Conservation (phyloP, 2,797 vertebrate genomes). For the Gymnocypris eckloni region DNA sequence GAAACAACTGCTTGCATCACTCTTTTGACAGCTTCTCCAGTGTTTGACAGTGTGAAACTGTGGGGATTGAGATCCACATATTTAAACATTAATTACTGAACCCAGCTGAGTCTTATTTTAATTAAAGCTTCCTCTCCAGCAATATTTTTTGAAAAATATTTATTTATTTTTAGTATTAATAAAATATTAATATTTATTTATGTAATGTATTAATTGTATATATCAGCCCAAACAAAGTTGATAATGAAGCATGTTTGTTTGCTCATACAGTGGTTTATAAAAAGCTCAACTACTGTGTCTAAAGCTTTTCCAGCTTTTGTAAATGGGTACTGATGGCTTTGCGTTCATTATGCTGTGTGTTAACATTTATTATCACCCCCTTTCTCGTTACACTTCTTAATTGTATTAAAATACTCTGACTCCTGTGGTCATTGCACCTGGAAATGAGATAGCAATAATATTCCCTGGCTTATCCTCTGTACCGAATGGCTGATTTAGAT, state of each 20-base stretch:
- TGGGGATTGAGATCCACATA: neutral
- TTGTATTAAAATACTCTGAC: slow-evolving; percentile 49
- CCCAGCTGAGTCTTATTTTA: neutral
- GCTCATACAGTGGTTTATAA: neutral
- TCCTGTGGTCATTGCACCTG: slow-evolving; percentile 59
- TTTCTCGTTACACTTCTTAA: slow-evolving; percentile 5
- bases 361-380: slow-evolving; percentile 13
- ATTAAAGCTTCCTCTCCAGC: neutral
- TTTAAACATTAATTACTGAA: slow-evolving; percentile 13
- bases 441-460: slow-evolving; percentile 57
- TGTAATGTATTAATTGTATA: neutral
- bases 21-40: slow-evolving; percentile 10
- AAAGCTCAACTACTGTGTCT: neutral
- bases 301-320: neutral
- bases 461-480: slow-evolving; percentile 42
- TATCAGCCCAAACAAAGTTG: neutral
- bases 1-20: slow-evolving; percentile 2
- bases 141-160: neutral
- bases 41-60: slow-evolving; percentile 2
- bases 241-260: neutral
- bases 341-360: slow-evolving; percentile 26
- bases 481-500: slow-evolving; percentile 48
- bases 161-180: neutral
- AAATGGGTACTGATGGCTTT: slow-evolving; percentile 36
- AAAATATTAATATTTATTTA: neutral